A percentile compares a stretch with the other conserved stretches of the same genome.
phyloP scores from a whole-genome alignment of 2,113 vertebrate genomes.

The Lepus europaeus region DNA sequence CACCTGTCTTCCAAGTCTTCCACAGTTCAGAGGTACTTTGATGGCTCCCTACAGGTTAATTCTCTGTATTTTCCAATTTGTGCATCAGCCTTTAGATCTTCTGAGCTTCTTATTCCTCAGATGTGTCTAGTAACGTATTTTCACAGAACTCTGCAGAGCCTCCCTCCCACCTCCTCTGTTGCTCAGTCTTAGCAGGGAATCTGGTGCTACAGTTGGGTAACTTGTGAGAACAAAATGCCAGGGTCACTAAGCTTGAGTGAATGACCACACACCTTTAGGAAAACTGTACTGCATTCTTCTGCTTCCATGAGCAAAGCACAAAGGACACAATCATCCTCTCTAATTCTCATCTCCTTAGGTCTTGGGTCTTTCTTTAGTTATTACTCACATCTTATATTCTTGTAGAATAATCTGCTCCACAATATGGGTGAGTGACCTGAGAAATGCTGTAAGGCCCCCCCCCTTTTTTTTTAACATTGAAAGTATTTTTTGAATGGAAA shows the following conservation, averaged over 20 bases:
- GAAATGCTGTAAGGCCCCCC: neutral
- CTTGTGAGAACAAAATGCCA: neutral
- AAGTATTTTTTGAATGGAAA: neutral
- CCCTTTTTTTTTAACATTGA: neutral
- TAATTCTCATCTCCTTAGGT: neutral
- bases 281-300: neutral
- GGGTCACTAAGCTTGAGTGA: neutral
- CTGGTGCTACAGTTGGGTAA: neutral
- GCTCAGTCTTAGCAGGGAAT: neutral
- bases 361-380: neutral
- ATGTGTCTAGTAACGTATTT: neutral
- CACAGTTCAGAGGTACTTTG: neutral
- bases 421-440: neutral
- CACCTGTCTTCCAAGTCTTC: neutral
- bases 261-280: neutral
- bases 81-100: neutral
- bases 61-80: neutral
- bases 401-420: neutral
- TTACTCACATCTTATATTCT: neutral
- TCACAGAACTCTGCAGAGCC: neutral
- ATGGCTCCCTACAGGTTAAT: too few relatives aligned
- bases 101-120: neutral
- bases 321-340: neutral
- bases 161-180: neutral
- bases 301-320: neutral